These are phyloP conservation scores for Lasioglossum villosulum DNA, from an alignment of 2,888 invertebrate species.

Conservation along the genomic window DNA sequence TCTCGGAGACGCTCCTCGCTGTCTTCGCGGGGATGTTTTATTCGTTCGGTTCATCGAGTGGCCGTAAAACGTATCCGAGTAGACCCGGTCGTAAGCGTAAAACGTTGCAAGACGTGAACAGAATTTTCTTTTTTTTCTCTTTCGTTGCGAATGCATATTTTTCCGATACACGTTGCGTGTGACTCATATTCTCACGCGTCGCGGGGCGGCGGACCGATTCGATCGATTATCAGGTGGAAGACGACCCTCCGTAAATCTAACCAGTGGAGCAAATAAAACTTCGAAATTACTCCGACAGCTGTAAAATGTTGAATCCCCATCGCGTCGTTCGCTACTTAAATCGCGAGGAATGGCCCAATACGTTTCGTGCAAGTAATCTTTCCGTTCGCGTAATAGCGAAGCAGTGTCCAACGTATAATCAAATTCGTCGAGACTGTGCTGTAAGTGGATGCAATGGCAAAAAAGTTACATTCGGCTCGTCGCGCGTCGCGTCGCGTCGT, in stretches of 20 bases:
- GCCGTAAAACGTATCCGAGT: constrained; percentile 30
- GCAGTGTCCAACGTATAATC: background rate
- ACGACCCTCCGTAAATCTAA: constrained; percentile 26
- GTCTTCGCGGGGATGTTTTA: constrained; percentile 48
- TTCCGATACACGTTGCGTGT: constrained; percentile 18
- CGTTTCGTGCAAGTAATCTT: background rate
- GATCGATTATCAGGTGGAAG: constrained; percentile 26
- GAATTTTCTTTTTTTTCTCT: background rate
- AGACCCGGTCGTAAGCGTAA: constrained; percentile 24
- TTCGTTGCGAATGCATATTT: background rate
- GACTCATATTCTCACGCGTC: constrained; percentile 20
- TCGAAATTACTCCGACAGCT: constrained; percentile 17
- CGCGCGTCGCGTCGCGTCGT: too few relatives aligned
- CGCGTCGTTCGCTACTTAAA: constrained; percentile 5
- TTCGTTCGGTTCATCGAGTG: constrained; percentile 28
- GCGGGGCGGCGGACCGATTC: constrained; percentile 17
- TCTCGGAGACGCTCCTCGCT: constrained; percentile 6
- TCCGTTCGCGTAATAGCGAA: background rate
- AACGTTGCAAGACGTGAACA: constrained; percentile 25
- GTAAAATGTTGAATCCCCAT: constrained; percentile 31
- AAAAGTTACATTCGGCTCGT: background rate
- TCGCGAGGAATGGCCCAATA: background rate
- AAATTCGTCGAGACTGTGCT: background rate
- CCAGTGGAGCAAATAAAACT: constrained; percentile 21
- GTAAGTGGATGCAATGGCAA: background rate